Evolutionary conservation across 2,888 invertebrate genomes (phyloP).

Genomic region (Endotricha flammealis): DNA sequence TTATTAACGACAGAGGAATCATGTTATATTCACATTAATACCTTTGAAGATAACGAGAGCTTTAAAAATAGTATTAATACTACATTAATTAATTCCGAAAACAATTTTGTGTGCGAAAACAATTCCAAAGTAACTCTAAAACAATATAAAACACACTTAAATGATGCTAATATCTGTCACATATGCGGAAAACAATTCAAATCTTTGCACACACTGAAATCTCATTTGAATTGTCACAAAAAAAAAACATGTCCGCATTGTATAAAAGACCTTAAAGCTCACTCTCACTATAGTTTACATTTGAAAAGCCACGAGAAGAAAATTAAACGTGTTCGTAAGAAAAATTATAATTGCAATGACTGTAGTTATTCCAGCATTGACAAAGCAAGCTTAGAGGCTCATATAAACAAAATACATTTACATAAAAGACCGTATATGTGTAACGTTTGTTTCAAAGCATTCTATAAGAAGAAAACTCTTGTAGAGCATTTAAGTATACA

Average conservation of each 20-base stretch:
- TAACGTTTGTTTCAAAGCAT: constrained; percentile 41
- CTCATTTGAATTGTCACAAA: constrained; percentile 32
- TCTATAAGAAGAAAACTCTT: constrained; percentile 47
- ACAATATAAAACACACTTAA: constrained; percentile 23
- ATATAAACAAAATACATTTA: constrained; percentile 47
- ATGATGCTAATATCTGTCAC: constrained; percentile 31
- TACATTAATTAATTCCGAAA: background rate
- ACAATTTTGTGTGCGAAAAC: constrained; percentile 10
- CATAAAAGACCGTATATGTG: constrained; percentile 39
- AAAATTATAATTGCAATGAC: constrained; percentile 28
- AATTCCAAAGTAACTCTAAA: constrained; percentile 18
- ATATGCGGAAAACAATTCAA: constrained; percentile 34
- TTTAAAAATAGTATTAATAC: constrained; percentile 9
- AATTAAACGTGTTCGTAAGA: constrained; percentile 22
- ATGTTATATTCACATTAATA: background rate
- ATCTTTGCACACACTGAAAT: constrained; percentile 25
- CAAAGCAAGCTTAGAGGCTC: constrained; percentile 42
- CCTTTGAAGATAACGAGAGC: constrained; percentile 11
- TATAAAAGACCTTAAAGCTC: constrained; percentile 36
- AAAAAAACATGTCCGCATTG: constrained; percentile 39
- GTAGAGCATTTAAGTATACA: constrained; percentile 41
- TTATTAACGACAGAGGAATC: background rate
- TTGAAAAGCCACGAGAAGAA: constrained; percentile 28
- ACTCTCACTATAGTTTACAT: constrained; percentile 36
- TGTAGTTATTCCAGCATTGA: constrained; percentile 40